Conservation (phyloP, 2,888 invertebrate species). For the Antitype chi region DNA sequence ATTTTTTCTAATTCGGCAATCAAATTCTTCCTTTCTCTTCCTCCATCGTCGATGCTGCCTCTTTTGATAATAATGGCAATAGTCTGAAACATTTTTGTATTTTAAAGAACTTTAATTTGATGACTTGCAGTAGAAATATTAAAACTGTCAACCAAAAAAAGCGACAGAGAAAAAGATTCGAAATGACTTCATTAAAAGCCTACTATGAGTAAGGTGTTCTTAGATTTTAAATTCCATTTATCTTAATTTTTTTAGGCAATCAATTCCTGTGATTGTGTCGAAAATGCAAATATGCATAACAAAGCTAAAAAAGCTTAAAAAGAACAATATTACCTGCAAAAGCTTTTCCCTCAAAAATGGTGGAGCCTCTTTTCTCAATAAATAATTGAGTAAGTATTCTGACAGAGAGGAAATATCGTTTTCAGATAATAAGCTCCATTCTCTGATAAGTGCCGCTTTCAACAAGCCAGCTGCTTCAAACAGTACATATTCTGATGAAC, state of each 20-base stretch:
- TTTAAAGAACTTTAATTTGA: not conserved
- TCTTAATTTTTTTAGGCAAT: not conserved
- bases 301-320: not conserved
- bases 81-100: slow-evolving; percentile 86
- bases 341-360: slow-evolving; percentile 94
- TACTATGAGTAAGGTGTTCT: too few species aligned
- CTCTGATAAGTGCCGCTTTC: slow-evolving; percentile 95
- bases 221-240: too few species aligned
- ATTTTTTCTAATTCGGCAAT: slow-evolving; percentile 94
- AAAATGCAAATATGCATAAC: not conserved
- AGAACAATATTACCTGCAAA: slow-evolving; percentile 89
- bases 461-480: slow-evolving; percentile 97
- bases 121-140: not conserved
- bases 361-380: slow-evolving; percentile 93
- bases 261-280: not conserved
- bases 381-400: slow-evolving; percentile 95
- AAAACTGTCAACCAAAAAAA: not conserved
- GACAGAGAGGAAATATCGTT: slow-evolving; percentile 93
- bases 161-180: not conserved
- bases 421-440: slow-evolving; percentile 94
- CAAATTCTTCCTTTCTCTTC: slow-evolving; percentile 92
- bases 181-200: not conserved
- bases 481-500: slow-evolving; percentile 94
- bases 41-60: slow-evolving; percentile 94
- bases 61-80: slow-evolving; percentile 97